These are phyloP conservation scores for Oryzias curvinotus DNA, from an alignment of 2,113 vertebrate genomes.

Conservation along the genomic window DNA sequence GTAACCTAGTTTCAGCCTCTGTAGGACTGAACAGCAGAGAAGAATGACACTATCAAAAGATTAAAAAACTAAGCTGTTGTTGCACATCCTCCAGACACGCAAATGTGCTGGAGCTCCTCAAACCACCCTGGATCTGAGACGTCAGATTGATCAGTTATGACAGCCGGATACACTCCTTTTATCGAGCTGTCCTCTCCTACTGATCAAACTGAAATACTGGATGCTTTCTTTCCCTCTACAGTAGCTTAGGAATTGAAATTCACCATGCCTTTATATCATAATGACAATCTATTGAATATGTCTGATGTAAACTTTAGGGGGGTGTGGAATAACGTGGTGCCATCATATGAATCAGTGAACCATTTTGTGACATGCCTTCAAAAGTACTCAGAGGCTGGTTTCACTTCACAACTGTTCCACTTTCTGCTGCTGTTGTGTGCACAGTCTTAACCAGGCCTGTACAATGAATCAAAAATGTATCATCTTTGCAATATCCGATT, in stretches of 20 bases:
- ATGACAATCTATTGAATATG: conserved; percentile 4
- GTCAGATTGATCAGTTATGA: conserved; percentile 29
- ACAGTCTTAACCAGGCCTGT: too few species aligned
- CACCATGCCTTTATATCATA: background rate
- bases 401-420: too few species aligned
- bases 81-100: conserved; percentile 12
- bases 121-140: conserved; percentile 12
- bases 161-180: conserved; percentile 20
- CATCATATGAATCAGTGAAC: background rate
- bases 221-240: background rate
- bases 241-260: background rate
- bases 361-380: background rate
- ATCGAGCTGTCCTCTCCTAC: conserved; percentile 1
- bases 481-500: too few species aligned
- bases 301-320: conserved; percentile 9
- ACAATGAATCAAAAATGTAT: too few species aligned
- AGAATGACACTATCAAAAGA: conserved; percentile 12
- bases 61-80: conserved; percentile 11
- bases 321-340: conserved; percentile 2
- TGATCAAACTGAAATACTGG: background rate
- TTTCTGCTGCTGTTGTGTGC: too few species aligned
- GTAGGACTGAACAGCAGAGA: conserved; percentile 6
- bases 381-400: background rate
- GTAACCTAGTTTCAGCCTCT: conserved; percentile 40
- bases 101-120: conserved; percentile 28